Evolutionary conservation across 2,113 vertebrate species (phyloP).

Genomic region (Ailuropoda melanoleuca): DNA sequence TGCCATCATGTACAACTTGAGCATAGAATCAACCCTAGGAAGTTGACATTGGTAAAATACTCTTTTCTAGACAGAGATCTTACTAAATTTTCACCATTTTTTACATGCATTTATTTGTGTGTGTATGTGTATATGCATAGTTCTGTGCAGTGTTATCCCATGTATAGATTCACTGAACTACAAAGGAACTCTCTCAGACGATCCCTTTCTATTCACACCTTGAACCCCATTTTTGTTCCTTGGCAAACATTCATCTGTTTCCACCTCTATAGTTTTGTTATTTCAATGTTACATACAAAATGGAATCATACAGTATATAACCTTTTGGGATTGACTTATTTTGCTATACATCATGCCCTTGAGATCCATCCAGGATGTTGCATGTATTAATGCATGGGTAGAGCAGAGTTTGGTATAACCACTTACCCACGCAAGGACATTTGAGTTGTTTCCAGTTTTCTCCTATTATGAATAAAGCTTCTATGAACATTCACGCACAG

Average conservation of each 20-base stretch:
- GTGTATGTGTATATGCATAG: rapidly evolving
- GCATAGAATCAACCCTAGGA: background rate
- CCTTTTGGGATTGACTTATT: background rate
- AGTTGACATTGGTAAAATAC: background rate
- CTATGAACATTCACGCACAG: background rate
- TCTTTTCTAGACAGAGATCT: background rate
- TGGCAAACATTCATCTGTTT: background rate
- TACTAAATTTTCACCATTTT: background rate
- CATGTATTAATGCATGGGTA: background rate
- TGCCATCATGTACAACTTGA: background rate
- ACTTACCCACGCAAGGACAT: background rate
- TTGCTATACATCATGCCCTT: background rate
- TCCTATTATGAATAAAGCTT: background rate
- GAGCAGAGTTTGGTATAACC: background rate
- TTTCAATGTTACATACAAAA: background rate
- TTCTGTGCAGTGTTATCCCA: background rate
- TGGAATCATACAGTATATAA: background rate
- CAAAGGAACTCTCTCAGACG: background rate
- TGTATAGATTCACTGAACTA: background rate
- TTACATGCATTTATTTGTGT: background rate
- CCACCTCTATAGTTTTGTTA: background rate
- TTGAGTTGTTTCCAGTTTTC: background rate
- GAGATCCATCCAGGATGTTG: background rate
- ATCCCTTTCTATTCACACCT: background rate
- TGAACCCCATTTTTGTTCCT: background rate